Percentiles rank a stretch among this genome's conserved stretches.
Evolutionary conservation across 1,140 invertebrate species (phyloP).

Genomic region (Chrysomallon squamiferum): DNA sequence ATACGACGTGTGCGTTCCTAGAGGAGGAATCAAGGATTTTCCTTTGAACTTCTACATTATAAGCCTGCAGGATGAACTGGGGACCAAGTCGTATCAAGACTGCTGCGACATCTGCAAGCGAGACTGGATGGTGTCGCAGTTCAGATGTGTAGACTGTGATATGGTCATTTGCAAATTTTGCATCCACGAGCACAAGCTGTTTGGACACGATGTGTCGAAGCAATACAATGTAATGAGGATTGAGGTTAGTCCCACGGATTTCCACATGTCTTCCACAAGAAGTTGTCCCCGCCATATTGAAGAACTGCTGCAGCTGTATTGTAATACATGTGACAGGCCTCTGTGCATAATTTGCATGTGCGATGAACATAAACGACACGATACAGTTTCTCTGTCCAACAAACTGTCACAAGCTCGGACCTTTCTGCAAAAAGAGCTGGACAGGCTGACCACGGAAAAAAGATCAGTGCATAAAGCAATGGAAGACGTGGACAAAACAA

Average conservation of each 20-base stretch:
- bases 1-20: conserved; percentile 47
- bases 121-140: conserved; percentile 47
- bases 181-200: conserved; percentile 49
- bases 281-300: conserved; percentile 38
- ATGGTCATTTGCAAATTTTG: conserved; percentile 53
- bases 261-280: conserved; percentile 29
- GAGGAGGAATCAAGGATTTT: conserved; percentile 47
- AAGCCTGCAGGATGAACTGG: conserved; percentile 54
- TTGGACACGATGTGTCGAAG: conserved; percentile 35
- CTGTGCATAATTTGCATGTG: conserved; percentile 49
- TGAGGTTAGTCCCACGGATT: conserved; percentile 29
- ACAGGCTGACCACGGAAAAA: conserved; percentile 28
- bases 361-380: conserved; percentile 42
- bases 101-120: conserved; percentile 46
- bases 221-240: conserved; percentile 45
- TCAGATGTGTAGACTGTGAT: conserved; percentile 52
- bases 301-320: conserved; percentile 47
- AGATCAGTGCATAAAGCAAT: conserved; percentile 19
- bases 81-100: conserved; percentile 24
- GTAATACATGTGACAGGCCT: conserved; percentile 37
- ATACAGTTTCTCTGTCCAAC: conserved; percentile 39
- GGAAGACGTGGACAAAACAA: conserved; percentile 27
- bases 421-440: conserved; percentile 39
- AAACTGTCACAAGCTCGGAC: conserved; percentile 37
- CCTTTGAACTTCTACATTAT: conserved; percentile 56